Evolutionary conservation across 2,797 vertebrate species (phyloP).

Genomic region (Paramormyrops hopkinsi): DNA sequence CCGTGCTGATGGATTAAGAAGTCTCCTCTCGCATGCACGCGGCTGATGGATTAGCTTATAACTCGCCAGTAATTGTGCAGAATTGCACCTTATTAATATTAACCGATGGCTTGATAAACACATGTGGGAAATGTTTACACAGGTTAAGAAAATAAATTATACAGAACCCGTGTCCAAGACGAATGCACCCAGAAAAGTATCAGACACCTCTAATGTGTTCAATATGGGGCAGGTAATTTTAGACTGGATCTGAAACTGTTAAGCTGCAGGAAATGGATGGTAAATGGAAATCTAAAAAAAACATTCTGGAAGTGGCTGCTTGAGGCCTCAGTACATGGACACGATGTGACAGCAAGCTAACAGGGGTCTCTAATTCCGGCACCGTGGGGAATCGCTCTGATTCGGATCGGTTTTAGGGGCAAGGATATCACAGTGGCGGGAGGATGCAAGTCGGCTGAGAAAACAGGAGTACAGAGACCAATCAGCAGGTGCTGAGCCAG

Average conservation of each 20-base stretch:
- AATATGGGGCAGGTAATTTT: not conserved
- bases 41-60: constrained; percentile 13
- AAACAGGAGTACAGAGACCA: not conserved
- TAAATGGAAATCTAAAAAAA: constrained; percentile 5
- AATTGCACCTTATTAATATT: not conserved
- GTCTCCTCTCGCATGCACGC: not conserved
- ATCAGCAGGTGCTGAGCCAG: not conserved
- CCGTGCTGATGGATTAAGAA: not conserved
- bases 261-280: not conserved
- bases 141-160: not conserved
- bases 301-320: not conserved
- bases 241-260: not conserved
- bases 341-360: not conserved
- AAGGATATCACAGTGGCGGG: not conserved
- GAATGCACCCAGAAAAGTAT: not conserved
- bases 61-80: not conserved
- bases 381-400: not conserved
- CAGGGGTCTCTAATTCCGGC: not conserved
- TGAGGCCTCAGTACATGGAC: not conserved
- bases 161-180: not conserved
- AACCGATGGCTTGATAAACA: not conserved
- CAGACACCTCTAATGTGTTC: not conserved
- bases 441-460: not conserved
- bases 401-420: not conserved
- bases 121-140: not conserved